Percentiles rank a stretch among this genome's conserved stretches.
Evolutionary conservation across 2,888 invertebrate species (phyloP).

Genomic region (Terebella lapidaria): DNA sequence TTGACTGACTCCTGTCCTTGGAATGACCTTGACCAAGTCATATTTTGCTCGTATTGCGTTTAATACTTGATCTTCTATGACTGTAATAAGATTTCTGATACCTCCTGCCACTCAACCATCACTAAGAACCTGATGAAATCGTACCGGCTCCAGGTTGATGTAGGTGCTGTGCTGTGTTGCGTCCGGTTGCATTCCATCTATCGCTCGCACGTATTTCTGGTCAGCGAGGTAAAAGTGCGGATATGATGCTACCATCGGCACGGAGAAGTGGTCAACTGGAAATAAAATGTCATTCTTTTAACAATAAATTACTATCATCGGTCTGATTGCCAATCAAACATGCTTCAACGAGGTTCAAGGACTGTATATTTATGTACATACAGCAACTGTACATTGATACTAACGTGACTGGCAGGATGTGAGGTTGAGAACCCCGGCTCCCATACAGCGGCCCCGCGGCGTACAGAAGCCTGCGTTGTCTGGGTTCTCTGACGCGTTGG

Average conservation of each 20-base stretch:
- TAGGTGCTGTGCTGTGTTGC: slow-evolving; percentile 29
- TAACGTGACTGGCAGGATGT: slow-evolving; percentile 31
- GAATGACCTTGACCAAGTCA: too few species aligned
- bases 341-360: too few species aligned
- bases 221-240: slow-evolving; percentile 44
- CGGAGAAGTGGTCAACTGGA: slow-evolving; percentile 17
- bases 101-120: too few species aligned
- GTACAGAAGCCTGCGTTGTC: slow-evolving; percentile 48
- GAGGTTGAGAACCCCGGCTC: slow-evolving; percentile 40
- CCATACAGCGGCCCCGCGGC: slow-evolving; percentile 34
- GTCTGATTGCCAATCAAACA: too few species aligned
- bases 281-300: not conserved
- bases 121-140: slow-evolving; percentile 5
- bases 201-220: slow-evolving; percentile 25
- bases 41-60: too few species aligned
- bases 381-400: slow-evolving; percentile 1
- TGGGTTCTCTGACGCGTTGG: slow-evolving; percentile 33
- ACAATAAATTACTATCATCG: too few species aligned
- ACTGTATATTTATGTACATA: too few species aligned
- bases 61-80: too few species aligned
- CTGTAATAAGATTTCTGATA: too few species aligned
- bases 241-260: slow-evolving; percentile 35
- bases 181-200: slow-evolving; percentile 33
- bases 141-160: slow-evolving; percentile 39
- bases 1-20: too few species aligned